Conservation (phyloP, 1,140 invertebrate species). For the Lepeophtheirus salmonis region DNA sequence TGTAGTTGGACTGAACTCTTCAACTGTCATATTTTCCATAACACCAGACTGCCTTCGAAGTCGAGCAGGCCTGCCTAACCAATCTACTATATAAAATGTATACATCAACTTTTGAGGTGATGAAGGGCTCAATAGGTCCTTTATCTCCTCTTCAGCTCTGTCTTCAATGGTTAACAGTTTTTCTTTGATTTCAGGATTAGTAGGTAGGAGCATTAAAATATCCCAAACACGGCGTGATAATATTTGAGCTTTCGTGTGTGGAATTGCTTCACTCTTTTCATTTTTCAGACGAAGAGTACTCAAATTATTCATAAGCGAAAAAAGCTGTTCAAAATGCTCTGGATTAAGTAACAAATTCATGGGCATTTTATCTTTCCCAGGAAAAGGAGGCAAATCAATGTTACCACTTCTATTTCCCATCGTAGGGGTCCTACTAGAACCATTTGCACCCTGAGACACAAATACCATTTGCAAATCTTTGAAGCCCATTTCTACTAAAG, state of each 20-base stretch:
- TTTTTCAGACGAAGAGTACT: constrained; percentile 31
- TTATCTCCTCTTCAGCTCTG: constrained; percentile 24
- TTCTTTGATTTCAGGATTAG: constrained; percentile 58
- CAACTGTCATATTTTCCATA: constrained; percentile 10
- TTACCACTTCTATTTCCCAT: constrained; percentile 64
- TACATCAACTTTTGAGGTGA: constrained; percentile 88
- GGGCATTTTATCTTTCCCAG: constrained; percentile 53
- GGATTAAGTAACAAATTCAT: constrained; percentile 61
- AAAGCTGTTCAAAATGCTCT: constrained; percentile 71
- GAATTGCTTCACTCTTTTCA: not conserved
- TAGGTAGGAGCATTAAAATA: constrained; percentile 69
- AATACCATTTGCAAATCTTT: constrained; percentile 52
- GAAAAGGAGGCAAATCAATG: constrained; percentile 31
- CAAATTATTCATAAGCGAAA: constrained; percentile 67
- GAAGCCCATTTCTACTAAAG: constrained; percentile 66
- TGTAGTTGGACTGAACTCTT: not conserved
- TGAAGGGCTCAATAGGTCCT: constrained; percentile 51
- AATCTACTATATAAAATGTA: constrained; percentile 73
- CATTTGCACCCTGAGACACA: constrained; percentile 31
- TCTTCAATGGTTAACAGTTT: constrained; percentile 50
- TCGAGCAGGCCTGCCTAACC: constrained; percentile 32
- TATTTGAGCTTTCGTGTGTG: constrained; percentile 71
- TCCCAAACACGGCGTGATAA: constrained; percentile 79
- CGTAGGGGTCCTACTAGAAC: constrained; percentile 49
- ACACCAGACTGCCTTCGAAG: constrained; percentile 30